phyloP scores from a whole-genome alignment of 2,797 vertebrate genomes.

The Lerista edwardsae region DNA sequence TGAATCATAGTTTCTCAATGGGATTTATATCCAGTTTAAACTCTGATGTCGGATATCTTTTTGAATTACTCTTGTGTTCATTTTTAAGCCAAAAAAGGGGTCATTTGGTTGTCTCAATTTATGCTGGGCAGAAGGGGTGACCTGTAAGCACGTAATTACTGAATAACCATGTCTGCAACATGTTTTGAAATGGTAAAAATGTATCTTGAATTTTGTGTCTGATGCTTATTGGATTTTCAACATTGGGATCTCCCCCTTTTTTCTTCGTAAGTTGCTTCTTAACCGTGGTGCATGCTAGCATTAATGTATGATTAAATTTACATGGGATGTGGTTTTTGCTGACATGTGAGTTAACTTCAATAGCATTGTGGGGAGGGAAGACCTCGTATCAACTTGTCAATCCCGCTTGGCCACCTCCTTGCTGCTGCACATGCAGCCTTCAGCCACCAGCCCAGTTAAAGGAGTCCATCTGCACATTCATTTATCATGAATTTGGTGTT shows the following conservation, averaged over 20 bases:
- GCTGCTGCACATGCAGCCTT: neutral
- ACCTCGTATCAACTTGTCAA: neutral
- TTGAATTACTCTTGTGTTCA: slow-evolving; percentile 53
- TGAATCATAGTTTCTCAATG: slow-evolving; percentile 70
- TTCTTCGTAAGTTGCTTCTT: neutral
- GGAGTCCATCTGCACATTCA: neutral
- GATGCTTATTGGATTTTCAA: slow-evolving; percentile 59
- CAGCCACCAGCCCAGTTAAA: neutral
- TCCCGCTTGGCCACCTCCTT: too few relatives aligned
- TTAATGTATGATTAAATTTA: slow-evolving; percentile 16
- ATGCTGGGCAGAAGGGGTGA: slow-evolving; percentile 34
- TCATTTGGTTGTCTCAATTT: slow-evolving; percentile 30
- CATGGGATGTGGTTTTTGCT: neutral
- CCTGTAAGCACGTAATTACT: neutral
- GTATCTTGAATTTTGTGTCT: slow-evolving; percentile 47
- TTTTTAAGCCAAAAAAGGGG: slow-evolving; percentile 42
- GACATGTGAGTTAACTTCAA: neutral
- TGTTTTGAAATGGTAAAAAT: neutral
- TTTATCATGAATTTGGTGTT: neutral
- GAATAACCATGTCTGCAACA: neutral
- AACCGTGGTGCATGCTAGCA: neutral
- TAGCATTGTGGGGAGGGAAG: neutral
- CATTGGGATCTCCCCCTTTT: slow-evolving; percentile 48
- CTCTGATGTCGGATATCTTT: slow-evolving; percentile 57
- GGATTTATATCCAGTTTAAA: slow-evolving; percentile 69